Evolutionary conservation across 2,797 vertebrate species (phyloP).

Genomic region (Acomys russatus): DNA sequence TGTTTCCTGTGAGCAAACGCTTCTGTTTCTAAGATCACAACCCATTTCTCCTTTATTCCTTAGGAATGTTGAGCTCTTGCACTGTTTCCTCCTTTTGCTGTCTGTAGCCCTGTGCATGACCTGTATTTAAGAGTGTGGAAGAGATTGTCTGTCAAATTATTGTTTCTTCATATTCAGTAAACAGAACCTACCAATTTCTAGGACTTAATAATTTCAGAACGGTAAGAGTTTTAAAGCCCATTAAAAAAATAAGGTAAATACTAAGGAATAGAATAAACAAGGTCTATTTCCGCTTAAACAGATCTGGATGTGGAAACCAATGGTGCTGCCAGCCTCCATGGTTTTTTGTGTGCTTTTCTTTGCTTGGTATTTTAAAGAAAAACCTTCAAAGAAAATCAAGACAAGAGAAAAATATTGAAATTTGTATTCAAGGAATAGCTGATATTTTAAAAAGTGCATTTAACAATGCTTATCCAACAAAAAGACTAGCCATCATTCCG

Average conservation of each 20-base stretch:
- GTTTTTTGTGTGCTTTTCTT: not conserved
- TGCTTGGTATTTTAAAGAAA: not conserved
- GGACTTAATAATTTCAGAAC: not conserved
- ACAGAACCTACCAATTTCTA: not conserved
- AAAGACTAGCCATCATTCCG: not conserved
- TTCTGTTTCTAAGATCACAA: not conserved
- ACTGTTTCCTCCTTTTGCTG: not conserved
- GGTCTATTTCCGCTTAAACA: not conserved
- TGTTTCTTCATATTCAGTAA: conserved; percentile 42
- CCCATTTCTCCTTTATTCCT: conserved; percentile 28
- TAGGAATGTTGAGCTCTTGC: not conserved
- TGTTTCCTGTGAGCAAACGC: not conserved
- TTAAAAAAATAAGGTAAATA: not conserved
- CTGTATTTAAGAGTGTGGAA: conserved; percentile 58
- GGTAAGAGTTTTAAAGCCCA: not conserved
- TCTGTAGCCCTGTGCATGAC: not conserved
- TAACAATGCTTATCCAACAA: not conserved
- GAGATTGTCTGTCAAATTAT: not conserved
- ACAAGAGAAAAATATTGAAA: not conserved
- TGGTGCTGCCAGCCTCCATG: not conserved
- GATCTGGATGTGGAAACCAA: not conserved
- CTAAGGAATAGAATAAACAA: not conserved
- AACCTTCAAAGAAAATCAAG: not conserved
- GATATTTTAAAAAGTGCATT: not conserved
- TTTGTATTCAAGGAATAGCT: not conserved